Evolutionary conservation across 2,113 vertebrate genomes (phyloP).

Genomic region (Fulica atra): DNA sequence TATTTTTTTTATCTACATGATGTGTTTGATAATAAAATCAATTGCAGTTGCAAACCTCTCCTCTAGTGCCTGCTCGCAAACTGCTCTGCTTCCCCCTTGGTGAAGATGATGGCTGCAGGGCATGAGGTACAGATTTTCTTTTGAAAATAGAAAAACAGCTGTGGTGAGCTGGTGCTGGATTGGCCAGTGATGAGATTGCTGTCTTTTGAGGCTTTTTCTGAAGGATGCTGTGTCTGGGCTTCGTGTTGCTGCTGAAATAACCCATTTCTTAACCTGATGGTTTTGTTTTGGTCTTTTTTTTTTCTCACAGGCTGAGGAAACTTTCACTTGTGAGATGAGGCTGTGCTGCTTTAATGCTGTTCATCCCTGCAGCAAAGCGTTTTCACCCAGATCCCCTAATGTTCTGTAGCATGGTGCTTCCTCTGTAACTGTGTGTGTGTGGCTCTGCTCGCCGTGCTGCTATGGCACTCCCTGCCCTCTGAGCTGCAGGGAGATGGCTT

Average conservation of each 20-base stretch:
- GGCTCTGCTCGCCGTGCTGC: background rate
- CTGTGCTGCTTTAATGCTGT: background rate
- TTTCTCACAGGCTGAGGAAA: background rate
- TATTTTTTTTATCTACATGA: background rate
- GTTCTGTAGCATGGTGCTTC: fast-evolving
- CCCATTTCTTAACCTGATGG: background rate
- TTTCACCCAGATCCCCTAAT: background rate
- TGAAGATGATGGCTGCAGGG: background rate
- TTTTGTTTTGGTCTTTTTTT: background rate
- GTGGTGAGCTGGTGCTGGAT: background rate
- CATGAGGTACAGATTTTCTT: background rate
- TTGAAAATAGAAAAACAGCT: background rate
- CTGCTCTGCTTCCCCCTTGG: background rate
- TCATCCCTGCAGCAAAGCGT: background rate
- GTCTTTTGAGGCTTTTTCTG: background rate
- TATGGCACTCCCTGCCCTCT: background rate
- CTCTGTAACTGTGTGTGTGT: fast-evolving
- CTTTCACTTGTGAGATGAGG: background rate
- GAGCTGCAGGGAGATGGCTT: background rate
- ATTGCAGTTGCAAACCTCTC: background rate
- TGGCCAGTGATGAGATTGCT: background rate
- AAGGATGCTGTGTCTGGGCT: background rate
- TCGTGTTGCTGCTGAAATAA: background rate
- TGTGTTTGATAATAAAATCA: background rate
- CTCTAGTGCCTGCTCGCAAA: background rate